phyloP scores from a whole-genome alignment of 2,888 invertebrate species.

The Drosophila flavopinicola region DNA sequence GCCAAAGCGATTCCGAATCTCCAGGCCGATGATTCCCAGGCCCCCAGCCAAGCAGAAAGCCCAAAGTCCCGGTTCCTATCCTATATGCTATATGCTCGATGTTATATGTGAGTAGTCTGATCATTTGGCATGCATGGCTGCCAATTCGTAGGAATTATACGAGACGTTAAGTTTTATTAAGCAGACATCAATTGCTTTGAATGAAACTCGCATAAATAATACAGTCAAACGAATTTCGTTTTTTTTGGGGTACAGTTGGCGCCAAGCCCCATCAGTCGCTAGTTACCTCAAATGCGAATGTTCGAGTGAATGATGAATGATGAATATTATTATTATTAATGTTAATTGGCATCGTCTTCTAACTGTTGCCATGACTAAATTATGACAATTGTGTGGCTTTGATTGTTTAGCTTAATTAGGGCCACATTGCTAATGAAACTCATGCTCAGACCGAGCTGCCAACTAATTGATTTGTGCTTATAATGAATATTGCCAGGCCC shows the following conservation, averaged over 20 bases:
- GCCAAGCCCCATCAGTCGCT: conserved; percentile 45
- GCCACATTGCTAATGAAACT: conserved; percentile 69
- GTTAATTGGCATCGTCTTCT: conserved; percentile 65
- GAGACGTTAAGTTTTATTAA: conserved; percentile 82
- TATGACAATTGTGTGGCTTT: conserved; percentile 71
- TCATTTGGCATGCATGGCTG: conserved; percentile 69
- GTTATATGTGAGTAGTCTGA: no score
- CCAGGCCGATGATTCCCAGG: conserved; percentile 60
- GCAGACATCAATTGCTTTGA: conserved; percentile 75
- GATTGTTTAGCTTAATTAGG: conserved; percentile 78
- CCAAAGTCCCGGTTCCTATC: conserved; percentile 30
- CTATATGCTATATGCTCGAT: not conserved
- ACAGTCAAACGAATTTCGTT: conserved; percentile 29
- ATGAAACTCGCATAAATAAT: conserved; percentile 70
- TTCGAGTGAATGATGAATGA: conserved; percentile 58
- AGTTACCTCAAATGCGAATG: conserved; percentile 57
- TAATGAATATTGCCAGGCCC: conserved; percentile 28
- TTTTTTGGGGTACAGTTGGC: conserved; percentile 62
- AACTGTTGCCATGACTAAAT: conserved; percentile 68
- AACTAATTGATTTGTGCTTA: conserved; percentile 59
- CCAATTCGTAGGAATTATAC: conserved; percentile 79
- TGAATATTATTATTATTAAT: no score
- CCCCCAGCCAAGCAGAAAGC: conserved; percentile 72
- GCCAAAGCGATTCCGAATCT: conserved; percentile 27
- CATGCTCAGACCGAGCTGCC: conserved; percentile 32